Evolutionary conservation across 1,140 invertebrate species (phyloP).

Genomic region (Zaprionus gabonicus): DNA sequence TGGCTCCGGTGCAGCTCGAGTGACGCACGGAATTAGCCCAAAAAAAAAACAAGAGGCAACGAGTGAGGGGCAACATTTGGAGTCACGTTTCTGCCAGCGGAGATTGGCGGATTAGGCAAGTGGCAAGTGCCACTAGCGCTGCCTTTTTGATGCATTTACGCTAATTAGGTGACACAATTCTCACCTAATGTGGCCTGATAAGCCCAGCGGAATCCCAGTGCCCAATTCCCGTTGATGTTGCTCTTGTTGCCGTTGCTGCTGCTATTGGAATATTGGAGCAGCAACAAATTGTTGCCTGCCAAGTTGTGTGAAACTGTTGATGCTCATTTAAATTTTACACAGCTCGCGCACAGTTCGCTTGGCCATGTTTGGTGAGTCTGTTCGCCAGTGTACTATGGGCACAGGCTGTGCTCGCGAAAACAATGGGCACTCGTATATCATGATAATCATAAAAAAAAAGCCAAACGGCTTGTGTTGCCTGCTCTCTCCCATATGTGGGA

Average conservation of each 20-base stretch:
- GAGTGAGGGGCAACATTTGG: slow-evolving; percentile 14
- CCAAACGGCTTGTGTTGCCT: slow-evolving; percentile 48
- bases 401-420: slow-evolving; percentile 65
- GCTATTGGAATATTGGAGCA: slow-evolving; percentile 37
- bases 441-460: slow-evolving; percentile 81
- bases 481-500: slow-evolving; percentile 54
- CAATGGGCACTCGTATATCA: slow-evolving; percentile 81
- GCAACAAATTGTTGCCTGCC: slow-evolving; percentile 73
- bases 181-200: slow-evolving; percentile 83
- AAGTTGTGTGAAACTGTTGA: slow-evolving; percentile 51
- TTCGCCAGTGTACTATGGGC: slow-evolving; percentile 22
- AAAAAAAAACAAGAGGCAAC: slow-evolving; percentile 14
- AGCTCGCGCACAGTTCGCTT: slow-evolving; percentile 57
- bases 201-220: slow-evolving; percentile 55
- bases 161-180: slow-evolving; percentile 84
- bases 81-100: slow-evolving; percentile 69
- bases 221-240: slow-evolving; percentile 23
- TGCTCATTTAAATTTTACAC: slow-evolving; percentile 81
- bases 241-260: slow-evolving; percentile 22
- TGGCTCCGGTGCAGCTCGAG: slow-evolving; percentile 41
- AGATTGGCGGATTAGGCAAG: slow-evolving; percentile 69
- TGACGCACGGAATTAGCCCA: slow-evolving; percentile 48
- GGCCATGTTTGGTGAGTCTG: slow-evolving; percentile 74
- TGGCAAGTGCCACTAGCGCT: slow-evolving; percentile 40
- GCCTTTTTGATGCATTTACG: slow-evolving; percentile 81